Evolutionary conservation across 2,113 vertebrate species (phyloP), one percentile per base, ranked within the genome.

Genomic region (Cyprinodon variegatus): DNA sequence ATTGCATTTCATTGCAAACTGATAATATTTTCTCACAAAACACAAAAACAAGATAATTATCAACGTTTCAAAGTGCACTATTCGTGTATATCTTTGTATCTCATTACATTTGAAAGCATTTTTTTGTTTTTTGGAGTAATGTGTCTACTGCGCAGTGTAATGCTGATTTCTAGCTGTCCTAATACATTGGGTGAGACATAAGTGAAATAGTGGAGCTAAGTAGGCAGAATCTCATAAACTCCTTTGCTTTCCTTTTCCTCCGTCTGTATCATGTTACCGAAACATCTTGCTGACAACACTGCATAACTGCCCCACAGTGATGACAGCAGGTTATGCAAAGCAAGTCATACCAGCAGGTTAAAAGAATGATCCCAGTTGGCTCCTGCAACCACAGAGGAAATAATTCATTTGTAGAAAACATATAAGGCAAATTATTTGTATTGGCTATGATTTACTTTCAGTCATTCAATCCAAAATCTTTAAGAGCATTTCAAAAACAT

Each of bases 271-370:
- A 70, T 68, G 43, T 72, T 79, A 72, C 78, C 77, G 41, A 68
- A 76, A 69, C 65, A 65, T 66, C 65, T 60, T 63, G 75, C 68
- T 78, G 78, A 85, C 84, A 90, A 74, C 78, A 68, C 46, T 48
- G 77, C 83, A 75, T 76, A 63, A 80, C 75, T 81, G 61, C 63
- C 86, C 86, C 80, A 81, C 67, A 70, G 86, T 78, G 80, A 70
- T 87, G 83, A 92, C 80, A 72, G 60, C 53, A 89, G 74, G 76
- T 67, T 36, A 36, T 67, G 65, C 65, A 48, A 48, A 67, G 71
- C 48, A 61, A 29, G 45, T 22, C 64, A 41, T 0, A 37, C 38
- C 62, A 48, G 40, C 60, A 76, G 11, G 45, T 46, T 22, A 65
- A 22, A 57, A 41, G 73, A 39, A 61, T 41, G 53, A 57, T 6